Evolutionary conservation across 2,113 vertebrate species (phyloP).

Genomic region (Nibea coibor): DNA sequence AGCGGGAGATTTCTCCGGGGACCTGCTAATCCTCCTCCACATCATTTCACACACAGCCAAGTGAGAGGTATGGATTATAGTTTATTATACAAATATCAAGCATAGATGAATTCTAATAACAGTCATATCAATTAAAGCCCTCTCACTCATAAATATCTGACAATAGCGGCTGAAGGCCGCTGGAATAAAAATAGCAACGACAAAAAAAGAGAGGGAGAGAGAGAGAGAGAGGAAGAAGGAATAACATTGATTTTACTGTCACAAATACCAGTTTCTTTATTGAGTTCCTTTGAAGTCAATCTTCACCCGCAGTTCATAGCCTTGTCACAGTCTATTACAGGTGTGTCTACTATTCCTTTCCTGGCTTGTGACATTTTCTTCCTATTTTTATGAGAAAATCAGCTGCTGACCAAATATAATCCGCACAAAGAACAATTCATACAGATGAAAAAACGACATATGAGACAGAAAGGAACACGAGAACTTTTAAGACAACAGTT

Average conservation of each 20-base stretch:
- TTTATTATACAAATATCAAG: slow-evolving; percentile 81
- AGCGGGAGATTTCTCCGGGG: slow-evolving; percentile 76
- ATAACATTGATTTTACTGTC: slow-evolving; percentile 70
- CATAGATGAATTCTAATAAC: slow-evolving; percentile 70
- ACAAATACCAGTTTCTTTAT: slow-evolving; percentile 56
- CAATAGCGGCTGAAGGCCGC: slow-evolving; percentile 44
- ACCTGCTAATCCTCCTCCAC: slow-evolving; percentile 72
- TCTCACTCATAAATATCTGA: slow-evolving; percentile 61
- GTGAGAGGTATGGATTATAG: slow-evolving; percentile 75
- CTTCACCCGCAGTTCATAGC: slow-evolving; percentile 65
- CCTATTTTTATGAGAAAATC: slow-evolving; percentile 54
- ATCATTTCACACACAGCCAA: slow-evolving; percentile 68
- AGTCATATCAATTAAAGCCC: slow-evolving; percentile 68
- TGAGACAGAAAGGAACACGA: not conserved
- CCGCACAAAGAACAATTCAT: slow-evolving; percentile 25
- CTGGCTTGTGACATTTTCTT: slow-evolving; percentile 39
- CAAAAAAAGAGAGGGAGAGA: slow-evolving; percentile 16
- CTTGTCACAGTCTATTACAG: slow-evolving; percentile 70
- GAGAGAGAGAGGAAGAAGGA: not conserved
- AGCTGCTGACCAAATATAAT: slow-evolving; percentile 46
- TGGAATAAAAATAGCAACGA: slow-evolving; percentile 76
- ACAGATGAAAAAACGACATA: not conserved
- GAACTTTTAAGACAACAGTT: slow-evolving; percentile 31
- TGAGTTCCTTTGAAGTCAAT: slow-evolving; percentile 63
- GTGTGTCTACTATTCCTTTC: slow-evolving; percentile 20